A percentile compares a stretch with the other conserved stretches of the same genome.
These are phyloP conservation scores for Andinoacara biseriatus DNA, from an alignment of 2,113 vertebrate species.

Conservation along the genomic window DNA sequence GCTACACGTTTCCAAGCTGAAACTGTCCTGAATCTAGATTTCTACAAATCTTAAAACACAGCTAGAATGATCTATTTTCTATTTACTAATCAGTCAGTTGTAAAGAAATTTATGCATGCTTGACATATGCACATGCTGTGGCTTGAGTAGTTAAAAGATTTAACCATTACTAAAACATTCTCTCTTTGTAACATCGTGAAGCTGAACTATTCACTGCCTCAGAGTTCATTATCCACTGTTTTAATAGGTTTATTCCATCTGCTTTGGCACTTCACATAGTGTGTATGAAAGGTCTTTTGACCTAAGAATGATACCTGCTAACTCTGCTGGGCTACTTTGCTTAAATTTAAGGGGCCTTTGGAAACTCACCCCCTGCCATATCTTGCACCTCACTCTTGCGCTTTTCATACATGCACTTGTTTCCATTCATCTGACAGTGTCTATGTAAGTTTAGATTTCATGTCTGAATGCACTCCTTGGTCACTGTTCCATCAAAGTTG, in stretches of 20 bases:
- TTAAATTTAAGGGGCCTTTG: constrained; percentile 77
- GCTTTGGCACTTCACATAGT: background rate
- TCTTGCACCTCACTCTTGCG: background rate
- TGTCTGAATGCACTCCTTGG: too few species aligned
- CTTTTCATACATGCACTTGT: too few species aligned
- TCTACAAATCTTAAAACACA: background rate
- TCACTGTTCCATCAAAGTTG: too few species aligned
- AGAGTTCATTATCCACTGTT: background rate
- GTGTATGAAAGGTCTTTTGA: constrained; percentile 27
- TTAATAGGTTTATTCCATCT: background rate
- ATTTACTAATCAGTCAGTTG: background rate
- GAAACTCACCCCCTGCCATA: background rate
- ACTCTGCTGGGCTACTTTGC: constrained; percentile 55
- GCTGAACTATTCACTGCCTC: too few species aligned
- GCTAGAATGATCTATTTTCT: background rate
- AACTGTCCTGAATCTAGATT: too few species aligned
- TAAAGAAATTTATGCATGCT: background rate
- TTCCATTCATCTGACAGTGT: too few species aligned
- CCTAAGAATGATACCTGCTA: constrained; percentile 23
- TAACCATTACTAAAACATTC: too few species aligned
- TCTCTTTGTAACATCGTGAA: too few species aligned
- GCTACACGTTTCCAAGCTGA: too few species aligned
- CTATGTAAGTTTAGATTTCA: too few species aligned
- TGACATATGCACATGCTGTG: background rate
- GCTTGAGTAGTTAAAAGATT: background rate